These are phyloP conservation scores for Melanostoma mellinum DNA, from an alignment of 2,888 invertebrate genomes.

Conservation along the genomic window DNA sequence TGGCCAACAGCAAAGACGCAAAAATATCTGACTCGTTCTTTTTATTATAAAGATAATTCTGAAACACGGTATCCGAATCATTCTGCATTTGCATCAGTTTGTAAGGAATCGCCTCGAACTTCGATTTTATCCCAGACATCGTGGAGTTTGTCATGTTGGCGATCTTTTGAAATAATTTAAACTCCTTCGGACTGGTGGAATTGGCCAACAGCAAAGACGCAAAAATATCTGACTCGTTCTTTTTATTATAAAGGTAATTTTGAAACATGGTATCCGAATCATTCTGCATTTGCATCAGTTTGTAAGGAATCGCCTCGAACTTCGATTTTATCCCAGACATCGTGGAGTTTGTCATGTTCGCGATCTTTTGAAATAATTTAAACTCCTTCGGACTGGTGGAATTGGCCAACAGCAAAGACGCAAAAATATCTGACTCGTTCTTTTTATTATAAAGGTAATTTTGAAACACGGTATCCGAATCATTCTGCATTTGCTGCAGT, in stretches of 20 bases:
- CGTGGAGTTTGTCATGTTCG: constrained; percentile 7
- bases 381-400: constrained; percentile 1
- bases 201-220: background rate
- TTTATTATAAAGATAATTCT: background rate
- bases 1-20: background rate
- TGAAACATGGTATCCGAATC: background rate
- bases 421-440: constrained; percentile 5
- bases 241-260: background rate
- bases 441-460: background rate
- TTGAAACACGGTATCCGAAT: background rate
- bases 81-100: background rate
- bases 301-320: background rate
- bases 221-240: constrained; percentile 10
- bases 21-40: constrained; percentile 10
- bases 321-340: background rate
- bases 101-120: background rate
- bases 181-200: background rate
- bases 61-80: background rate
- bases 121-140: background rate
- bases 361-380: constrained; percentile 32
- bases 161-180: background rate
- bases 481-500: background rate
- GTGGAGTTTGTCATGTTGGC: background rate
- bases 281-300: background rate
- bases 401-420: background rate